These are phyloP conservation scores for Ericerus pela DNA, from an alignment of 1,140 invertebrate genomes.

Conservation along the genomic window DNA sequence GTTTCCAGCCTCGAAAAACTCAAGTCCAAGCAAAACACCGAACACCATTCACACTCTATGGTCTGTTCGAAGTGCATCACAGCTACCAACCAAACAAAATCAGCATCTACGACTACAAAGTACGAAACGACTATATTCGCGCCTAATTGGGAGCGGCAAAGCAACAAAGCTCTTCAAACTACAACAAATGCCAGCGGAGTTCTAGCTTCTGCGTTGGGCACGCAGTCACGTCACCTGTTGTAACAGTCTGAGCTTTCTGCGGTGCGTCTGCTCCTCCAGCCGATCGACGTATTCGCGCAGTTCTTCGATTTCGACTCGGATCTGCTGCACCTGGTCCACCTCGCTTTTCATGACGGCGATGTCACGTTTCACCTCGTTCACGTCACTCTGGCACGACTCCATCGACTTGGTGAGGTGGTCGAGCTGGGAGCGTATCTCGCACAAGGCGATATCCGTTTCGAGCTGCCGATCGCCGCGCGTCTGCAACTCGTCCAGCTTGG, in stretches of 20 bases:
- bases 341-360: conserved; percentile 89
- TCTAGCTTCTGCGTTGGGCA: too few species aligned
- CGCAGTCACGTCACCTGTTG: conserved; percentile 50
- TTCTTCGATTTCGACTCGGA: conserved; percentile 86
- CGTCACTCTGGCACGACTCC: conserved; percentile 79
- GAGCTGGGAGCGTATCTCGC: conserved; percentile 75
- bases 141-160: too few species aligned
- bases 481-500: conserved; percentile 80
- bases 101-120: background rate
- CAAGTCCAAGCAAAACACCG: too few species aligned
- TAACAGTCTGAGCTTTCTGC: conserved; percentile 66
- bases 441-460: conserved; percentile 75
- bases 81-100: background rate
- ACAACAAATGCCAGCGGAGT: too few species aligned
- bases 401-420: conserved; percentile 84
- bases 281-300: conserved; percentile 76
- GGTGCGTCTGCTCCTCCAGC: conserved; percentile 72
- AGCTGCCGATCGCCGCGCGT: conserved; percentile 49
- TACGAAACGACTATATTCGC: background rate
- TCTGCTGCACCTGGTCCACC: conserved; percentile 78
- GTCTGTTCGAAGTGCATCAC: too few species aligned
- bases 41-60: background rate
- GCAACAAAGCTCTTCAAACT: background rate
- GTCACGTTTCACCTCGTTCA: conserved; percentile 62
- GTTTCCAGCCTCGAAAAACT: too few species aligned